Evolutionary conservation across 2,113 vertebrate genomes (phyloP), one percentile per base, ranked within the genome.

Genomic region (Electrona antarctica): DNA sequence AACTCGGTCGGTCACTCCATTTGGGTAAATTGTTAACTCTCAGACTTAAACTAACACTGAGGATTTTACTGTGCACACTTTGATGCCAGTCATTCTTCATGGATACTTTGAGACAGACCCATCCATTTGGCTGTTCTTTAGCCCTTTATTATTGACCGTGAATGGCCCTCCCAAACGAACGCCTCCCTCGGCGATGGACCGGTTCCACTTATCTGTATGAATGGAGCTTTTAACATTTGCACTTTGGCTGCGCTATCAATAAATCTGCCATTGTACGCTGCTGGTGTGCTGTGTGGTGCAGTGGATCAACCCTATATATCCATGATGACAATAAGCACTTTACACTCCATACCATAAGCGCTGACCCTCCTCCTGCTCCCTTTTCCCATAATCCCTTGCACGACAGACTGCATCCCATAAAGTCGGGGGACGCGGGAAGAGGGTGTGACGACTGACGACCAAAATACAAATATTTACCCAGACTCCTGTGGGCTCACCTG

Each of bases 391-490:
- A 87, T 83, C 76, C 84, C 28, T 66, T 15, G 62, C 21, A 58
- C 48, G 21, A 21, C 21, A 21, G 33, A 69, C 69, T 78, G 77
- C 79, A 82, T 83, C 73, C 88, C 76, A 76, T 65, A 48, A 21
- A 41, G 33, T 6, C 33, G 33, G 33, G 3, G 33, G 33, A 41
- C 33, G n/a, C 21, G 15, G 58, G 68, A 69, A 60, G 67, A 83
- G 72, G 85, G 85, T 74, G 87, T 76, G 73, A 79, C 69, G 15
- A 75, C 76, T 76, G 73, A 79, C 69, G 15, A 75, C 76, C 51
- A 57, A 45, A 78, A 73, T 63, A 60, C 80, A 93, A 93, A 92
- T 88, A 88, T 90, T 91, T 90, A 88, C 73, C 69, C 69, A 82
- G 86, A 87, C 87, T 86, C 75, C 68, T 64, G 62, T 62, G 67